Base-by-base conservation (phyloP, 2,888 invertebrate species). In the Flexamia atlantica region DNA sequence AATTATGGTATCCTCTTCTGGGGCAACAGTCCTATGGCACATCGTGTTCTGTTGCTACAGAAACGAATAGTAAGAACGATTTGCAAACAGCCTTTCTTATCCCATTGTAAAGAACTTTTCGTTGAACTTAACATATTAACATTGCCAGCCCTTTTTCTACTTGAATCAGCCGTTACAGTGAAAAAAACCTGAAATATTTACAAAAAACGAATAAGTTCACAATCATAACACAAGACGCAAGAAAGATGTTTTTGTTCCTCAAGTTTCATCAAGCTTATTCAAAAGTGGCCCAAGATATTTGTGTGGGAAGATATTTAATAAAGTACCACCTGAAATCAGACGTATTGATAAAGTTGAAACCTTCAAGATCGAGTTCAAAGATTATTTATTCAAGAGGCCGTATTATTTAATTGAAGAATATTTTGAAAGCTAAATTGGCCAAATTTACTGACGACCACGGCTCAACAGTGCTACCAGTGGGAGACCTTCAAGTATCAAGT, bases 41-140 rank as follows among this genome's bases (percentile, higher is more conserved):
- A 57, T 4, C 57, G 30, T 40, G 57, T 76, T 23, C 28, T 46
- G 23, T 36, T 76, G 1, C 79, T 76, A 0, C 46, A 76, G 14
- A 76, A 76, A 23, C 25, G 46, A 42, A 46, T 76, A 10, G 50
- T 76, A 10, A 76, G 46, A 46, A 23, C 28, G 9, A 57, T 80
- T 1, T 80, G 25, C n/a, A 28, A 80, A 30, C 20, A 10, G 30
- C 12, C 23, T 9, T 80, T 57, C 46, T 17, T 80, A 30, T 30
- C 50, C 0, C 80, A 80, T 40, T n/a, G n/a, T 80, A 53, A 57
- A 80, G 57, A 46, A 25, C 50, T 76, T 9, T 76, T 76, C 25
- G 25, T 76, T 28, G 79, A 76, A 2, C 4, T 25, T 12, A 76
- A 40, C 46, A 23, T 76, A 7, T 17, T 76, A 25, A 76, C 79